These are phyloP conservation scores for Antennarius striatus DNA, from an alignment of 2,113 vertebrate genomes.

Conservation along the genomic window DNA sequence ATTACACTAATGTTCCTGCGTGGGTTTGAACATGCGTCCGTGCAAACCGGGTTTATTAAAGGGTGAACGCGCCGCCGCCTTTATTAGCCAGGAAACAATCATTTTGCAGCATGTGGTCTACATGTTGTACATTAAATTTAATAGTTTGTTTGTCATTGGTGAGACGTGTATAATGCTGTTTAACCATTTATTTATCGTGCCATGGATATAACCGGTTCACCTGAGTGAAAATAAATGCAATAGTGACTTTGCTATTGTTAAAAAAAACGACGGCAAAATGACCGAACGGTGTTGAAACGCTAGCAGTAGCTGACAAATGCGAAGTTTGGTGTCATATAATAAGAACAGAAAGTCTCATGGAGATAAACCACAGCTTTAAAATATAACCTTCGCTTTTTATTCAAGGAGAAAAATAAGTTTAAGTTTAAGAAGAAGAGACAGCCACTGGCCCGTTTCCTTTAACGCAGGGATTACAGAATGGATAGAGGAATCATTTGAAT, in stretches of 20 bases:
- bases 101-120: slow-evolving; percentile 28
- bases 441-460: slow-evolving; percentile 27
- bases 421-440: slow-evolving; percentile 44
- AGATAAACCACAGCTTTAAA: no score
- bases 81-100: slow-evolving; percentile 13
- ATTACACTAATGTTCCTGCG: slow-evolving; percentile 67
- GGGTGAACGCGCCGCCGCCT: slow-evolving; percentile 30
- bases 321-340: no score
- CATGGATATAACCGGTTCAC: no score
- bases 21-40: slow-evolving; percentile 35
- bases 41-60: slow-evolving; percentile 51
- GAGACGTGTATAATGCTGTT: slow-evolving; percentile 7
- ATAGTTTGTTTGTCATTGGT: slow-evolving; percentile 15
- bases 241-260: no score
- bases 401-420: slow-evolving; percentile 23
- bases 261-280: no score
- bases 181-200: background rate
- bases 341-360: no score
- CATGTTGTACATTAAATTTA: slow-evolving; percentile 8
- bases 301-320: no score
- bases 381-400: no score
- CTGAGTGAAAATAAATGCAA: no score
- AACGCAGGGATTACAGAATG: slow-evolving; percentile 30
- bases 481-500: slow-evolving; percentile 46
- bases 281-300: no score